A percentile compares a stretch with the other conserved stretches of the same genome.
phyloP scores from a whole-genome alignment of 2,797 vertebrate genomes.

The Naso thynnoides region DNA sequence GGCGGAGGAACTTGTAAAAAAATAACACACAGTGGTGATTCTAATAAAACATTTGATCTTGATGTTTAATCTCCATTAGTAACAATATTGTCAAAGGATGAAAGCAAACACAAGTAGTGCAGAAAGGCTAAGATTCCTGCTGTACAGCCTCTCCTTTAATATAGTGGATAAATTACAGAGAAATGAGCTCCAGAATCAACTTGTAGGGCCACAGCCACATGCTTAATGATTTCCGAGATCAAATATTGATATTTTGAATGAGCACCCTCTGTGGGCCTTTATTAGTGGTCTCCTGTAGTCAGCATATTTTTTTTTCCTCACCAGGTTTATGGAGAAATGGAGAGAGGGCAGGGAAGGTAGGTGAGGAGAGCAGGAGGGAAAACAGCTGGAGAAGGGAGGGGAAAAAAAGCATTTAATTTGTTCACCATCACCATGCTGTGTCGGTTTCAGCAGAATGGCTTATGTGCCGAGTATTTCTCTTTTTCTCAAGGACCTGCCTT shows the following conservation, averaged over 20 bases:
- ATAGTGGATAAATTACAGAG: constrained; percentile 43
- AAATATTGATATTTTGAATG: constrained; percentile 79
- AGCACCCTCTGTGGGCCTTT: constrained; percentile 51
- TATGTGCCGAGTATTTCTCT: constrained; percentile 70
- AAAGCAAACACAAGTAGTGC: constrained; percentile 7
- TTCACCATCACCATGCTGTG: constrained; percentile 46
- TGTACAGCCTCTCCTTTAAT: constrained; percentile 40
- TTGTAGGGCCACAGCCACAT: constrained; percentile 29
- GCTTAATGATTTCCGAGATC: constrained; percentile 71
- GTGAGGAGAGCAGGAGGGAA: constrained; percentile 14
- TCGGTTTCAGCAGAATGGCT: constrained; percentile 71
- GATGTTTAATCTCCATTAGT: constrained; percentile 47
- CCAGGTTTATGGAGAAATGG: constrained; percentile 46
- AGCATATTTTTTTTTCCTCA: constrained; percentile 55
- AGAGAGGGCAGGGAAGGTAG: constrained; percentile 5
- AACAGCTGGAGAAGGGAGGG: constrained; percentile 35
- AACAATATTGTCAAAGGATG: constrained; percentile 5
- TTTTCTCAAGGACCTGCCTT: constrained; percentile 76
- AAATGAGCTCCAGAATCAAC: constrained; percentile 60
- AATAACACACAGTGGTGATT: constrained; percentile 25
- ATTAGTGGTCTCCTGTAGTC: constrained; percentile 55
- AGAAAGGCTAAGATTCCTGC: constrained; percentile 21
- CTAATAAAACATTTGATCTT: constrained; percentile 16
- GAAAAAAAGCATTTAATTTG: constrained; percentile 74
- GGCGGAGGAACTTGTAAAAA: constrained; percentile 20